These are phyloP conservation scores for Escarpia spicata DNA, from an alignment of 2,888 invertebrate genomes.

Conservation along the genomic window DNA sequence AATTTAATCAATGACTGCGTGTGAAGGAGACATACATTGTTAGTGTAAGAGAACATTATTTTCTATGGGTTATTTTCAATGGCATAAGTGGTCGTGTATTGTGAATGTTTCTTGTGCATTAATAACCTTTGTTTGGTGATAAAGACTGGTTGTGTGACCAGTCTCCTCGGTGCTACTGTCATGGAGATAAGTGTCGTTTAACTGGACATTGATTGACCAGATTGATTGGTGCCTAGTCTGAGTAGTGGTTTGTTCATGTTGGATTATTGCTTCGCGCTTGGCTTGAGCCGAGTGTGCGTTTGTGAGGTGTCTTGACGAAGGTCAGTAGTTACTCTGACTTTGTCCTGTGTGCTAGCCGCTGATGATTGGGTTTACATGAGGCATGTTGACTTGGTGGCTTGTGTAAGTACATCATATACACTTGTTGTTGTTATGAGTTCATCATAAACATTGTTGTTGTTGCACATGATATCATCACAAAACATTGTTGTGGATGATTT, in stretches of 20 bases:
- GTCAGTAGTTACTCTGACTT: not conserved
- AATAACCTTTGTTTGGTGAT: not conserved
- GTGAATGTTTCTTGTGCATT: not conserved
- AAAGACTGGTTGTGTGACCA: not conserved
- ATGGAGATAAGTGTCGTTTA: not conserved
- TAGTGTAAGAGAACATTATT: not conserved
- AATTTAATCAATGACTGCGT: not conserved
- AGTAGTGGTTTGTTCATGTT: not conserved
- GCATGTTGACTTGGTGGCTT: not conserved
- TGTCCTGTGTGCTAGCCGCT: not conserved
- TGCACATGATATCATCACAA: not conserved
- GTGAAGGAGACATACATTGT: not conserved
- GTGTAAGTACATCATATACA: not conserved
- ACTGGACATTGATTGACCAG: not conserved
- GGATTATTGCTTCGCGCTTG: not conserved
- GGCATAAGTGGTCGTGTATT: not conserved
- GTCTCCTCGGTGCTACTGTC: not conserved
- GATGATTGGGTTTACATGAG: not conserved
- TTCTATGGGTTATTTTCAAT: not conserved
- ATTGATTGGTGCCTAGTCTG: not conserved
- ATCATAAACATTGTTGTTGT: not conserved
- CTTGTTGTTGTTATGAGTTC: not conserved
- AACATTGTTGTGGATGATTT: not conserved
- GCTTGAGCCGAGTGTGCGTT: not conserved
- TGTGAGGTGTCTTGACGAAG: not conserved